Evolutionary conservation across 2,113 vertebrate species (phyloP).

Genomic region (Cephalopholis sonnerati): DNA sequence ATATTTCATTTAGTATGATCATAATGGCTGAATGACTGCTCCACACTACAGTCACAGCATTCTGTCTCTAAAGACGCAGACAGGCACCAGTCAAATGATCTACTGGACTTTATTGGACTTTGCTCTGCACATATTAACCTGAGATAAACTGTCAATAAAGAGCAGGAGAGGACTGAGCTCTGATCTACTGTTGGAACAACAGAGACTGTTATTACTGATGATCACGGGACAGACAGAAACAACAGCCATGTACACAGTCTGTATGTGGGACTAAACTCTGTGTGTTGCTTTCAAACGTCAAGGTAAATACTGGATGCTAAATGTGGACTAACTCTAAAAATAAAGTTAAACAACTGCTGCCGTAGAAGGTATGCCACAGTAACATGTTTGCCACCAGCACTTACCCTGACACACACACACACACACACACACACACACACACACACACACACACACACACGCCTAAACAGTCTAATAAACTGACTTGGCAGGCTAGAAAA

Average conservation of each 20-base stretch:
- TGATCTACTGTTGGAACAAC: not conserved
- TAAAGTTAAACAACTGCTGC: not conserved
- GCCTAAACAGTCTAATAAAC: not conserved
- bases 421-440: no score
- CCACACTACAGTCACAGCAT: not conserved
- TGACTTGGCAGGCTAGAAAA: not conserved
- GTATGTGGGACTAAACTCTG: not conserved
- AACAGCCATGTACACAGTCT: not conserved
- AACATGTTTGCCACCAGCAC: no score
- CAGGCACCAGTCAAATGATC: not conserved
- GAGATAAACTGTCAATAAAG: not conserved
- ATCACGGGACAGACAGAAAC: not conserved
- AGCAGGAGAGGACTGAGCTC: not conserved
- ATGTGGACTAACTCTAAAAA: not conserved
- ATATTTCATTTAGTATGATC: not conserved
- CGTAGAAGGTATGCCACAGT: not conserved
- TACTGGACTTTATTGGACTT: not conserved
- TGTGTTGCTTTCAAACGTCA: not conserved
- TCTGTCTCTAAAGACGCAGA: not conserved
- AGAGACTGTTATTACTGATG: not conserved
- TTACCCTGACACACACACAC: not conserved
- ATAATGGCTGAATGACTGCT: not conserved
- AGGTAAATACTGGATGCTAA: not conserved
- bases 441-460: no score
- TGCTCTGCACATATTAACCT: not conserved